Conservation (phyloP, 2,113 vertebrate genomes). For the Saiga tatarica region DNA sequence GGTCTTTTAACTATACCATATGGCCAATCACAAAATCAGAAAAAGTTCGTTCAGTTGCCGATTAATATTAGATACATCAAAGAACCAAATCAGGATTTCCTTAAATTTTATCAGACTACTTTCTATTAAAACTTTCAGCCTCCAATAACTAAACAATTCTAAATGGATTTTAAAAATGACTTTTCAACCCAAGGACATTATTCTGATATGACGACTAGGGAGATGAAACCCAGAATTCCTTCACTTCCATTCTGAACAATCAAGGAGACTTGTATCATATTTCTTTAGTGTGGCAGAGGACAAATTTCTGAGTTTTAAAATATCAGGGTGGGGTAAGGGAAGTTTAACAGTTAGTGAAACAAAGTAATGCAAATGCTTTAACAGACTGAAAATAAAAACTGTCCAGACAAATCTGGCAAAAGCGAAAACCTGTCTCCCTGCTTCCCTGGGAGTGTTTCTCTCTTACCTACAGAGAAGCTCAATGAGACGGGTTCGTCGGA, state of each 20-base stretch:
- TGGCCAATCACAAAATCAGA: not conserved
- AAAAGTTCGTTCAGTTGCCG: not conserved
- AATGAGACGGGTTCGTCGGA: conserved; percentile 85
- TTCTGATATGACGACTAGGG: not conserved
- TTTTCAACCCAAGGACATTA: not conserved
- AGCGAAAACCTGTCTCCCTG: not conserved
- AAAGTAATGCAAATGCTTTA: not conserved
- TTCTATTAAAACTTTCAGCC: not conserved
- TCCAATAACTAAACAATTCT: not conserved
- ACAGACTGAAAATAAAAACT: not conserved
- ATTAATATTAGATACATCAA: not conserved
- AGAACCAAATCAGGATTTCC: not conserved
- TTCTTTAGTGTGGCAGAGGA: not conserved
- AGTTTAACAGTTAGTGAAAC: not conserved
- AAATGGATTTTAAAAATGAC: not conserved
- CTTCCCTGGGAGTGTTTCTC: not conserved
- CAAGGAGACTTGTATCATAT: not conserved
- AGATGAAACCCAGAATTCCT: not conserved
- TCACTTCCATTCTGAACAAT: not conserved
- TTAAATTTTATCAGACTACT: not conserved
- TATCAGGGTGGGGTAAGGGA: not conserved
- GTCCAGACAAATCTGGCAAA: not conserved
- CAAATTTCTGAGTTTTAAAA: not conserved
- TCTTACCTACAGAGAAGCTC: conserved; percentile 88
- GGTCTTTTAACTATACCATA: not conserved